phyloP scores from a whole-genome alignment of 2,888 invertebrate genomes.

The Lamellibrachia satsuma region DNA sequence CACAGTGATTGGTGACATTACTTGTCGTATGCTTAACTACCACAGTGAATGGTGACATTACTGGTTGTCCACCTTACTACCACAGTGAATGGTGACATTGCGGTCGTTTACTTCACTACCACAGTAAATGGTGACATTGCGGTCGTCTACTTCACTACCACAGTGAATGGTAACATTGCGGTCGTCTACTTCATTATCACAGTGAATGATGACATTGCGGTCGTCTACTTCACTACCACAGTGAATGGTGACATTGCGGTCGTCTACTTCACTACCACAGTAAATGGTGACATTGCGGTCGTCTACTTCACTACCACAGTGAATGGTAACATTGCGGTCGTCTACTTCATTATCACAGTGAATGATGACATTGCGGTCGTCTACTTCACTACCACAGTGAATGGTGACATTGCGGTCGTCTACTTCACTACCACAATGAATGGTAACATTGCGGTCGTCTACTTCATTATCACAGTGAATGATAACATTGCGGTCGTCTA shows the following conservation, averaged over 20 bases:
- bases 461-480: too few species aligned
- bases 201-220: not conserved
- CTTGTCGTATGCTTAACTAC: not conserved
- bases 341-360: too few species aligned
- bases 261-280: too few species aligned
- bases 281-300: not conserved
- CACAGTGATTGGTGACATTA: not conserved
- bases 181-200: not conserved
- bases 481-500: too few species aligned
- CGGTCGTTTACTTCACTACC: not conserved
- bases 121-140: not conserved
- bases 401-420: too few species aligned
- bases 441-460: too few species aligned
- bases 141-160: not conserved
- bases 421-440: too few species aligned
- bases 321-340: not conserved
- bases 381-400: too few species aligned
- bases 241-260: too few species aligned
- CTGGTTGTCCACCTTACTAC: not conserved
- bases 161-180: not conserved
- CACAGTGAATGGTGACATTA: not conserved
- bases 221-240: too few species aligned
- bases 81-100: not conserved
- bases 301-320: not conserved
- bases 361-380: too few species aligned